phyloP scores from a whole-genome alignment of 2,113 vertebrate species.

The Ageneiosus marmoratus region DNA sequence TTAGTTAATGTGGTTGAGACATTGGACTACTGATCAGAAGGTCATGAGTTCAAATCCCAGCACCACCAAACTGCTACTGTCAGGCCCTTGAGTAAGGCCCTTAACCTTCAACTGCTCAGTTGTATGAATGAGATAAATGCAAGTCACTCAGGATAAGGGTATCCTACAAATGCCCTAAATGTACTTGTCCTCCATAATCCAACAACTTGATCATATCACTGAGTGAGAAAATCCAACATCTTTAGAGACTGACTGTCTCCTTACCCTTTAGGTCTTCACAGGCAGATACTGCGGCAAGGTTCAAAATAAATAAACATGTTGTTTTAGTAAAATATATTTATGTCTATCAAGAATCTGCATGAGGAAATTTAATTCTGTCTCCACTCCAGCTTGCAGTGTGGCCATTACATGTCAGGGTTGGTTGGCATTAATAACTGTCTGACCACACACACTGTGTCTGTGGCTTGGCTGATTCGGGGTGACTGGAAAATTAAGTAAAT shows the following conservation, averaged over 20 bases:
- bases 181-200: not conserved
- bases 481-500: not conserved
- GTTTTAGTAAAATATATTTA: not conserved
- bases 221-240: not conserved
- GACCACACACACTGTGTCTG: conserved; percentile 5
- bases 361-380: not conserved
- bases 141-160: too few species aligned
- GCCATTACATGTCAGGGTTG: not conserved
- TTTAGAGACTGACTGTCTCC: not conserved
- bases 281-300: not conserved
- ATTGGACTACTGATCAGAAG: too few species aligned
- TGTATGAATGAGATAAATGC: too few species aligned
- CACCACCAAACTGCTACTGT: too few species aligned
- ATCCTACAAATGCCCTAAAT: too few species aligned
- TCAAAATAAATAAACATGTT: not conserved
- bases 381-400: not conserved
- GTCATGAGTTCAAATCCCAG: too few species aligned
- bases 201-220: not conserved
- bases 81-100: too few species aligned
- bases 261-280: not conserved
- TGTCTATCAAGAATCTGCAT: not conserved
- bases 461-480: not conserved
- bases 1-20: too few species aligned
- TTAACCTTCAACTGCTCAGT: too few species aligned
- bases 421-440: conserved; percentile 3